Base-by-base conservation (phyloP, 2,797 vertebrate species). In the Echiichthys vipera region DNA sequence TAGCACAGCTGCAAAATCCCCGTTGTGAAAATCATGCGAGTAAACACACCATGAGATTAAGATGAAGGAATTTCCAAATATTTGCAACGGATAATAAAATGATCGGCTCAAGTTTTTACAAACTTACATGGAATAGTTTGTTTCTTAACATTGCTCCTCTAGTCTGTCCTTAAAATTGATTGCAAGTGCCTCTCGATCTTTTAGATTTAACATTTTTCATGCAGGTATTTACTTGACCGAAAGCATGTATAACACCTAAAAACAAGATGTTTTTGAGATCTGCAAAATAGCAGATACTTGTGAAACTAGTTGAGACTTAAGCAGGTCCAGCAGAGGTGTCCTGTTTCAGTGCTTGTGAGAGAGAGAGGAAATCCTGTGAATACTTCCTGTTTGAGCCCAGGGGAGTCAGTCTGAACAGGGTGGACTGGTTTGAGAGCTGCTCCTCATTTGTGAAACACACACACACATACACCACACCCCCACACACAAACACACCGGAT, bases 371-470 rank as follows among this genome's bases (percentile, higher is more conserved):
- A 94, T 94, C 93, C 93, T 93, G 92, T 86, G 91, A 93, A 93
- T 90, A 93, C 94, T 95, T 95, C 94, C 94, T 93, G 93, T 93
- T 93, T 90, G 88, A 93, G 80, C 93, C 91, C 92, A 87, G 84
- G 93, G 94, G 94, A 94, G 89, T 80, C 77, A 25, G 90, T 86
- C 88, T 88, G 90, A 93, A 92, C 91, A 89, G 92, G 91, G 90
- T 61, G 86, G 88, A 94, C 92, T 90, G 92, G 92, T 93, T 93
- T 86, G 63, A 87, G 84, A 88, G 84, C 92, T 84, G 89, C 89
- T 92, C 85, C 88, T 91, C 88, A 74, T 91, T 91, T 92, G 68
- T 85, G 71, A 85, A 90, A 62, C 71, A 42, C 65, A 66, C 89
- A 75, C 67, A 57, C 36, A 71, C 47, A 15, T 22, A 40, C 46